Evolutionary conservation across 2,113 vertebrate genomes (phyloP).

Genomic region (Morone saxatilis): DNA sequence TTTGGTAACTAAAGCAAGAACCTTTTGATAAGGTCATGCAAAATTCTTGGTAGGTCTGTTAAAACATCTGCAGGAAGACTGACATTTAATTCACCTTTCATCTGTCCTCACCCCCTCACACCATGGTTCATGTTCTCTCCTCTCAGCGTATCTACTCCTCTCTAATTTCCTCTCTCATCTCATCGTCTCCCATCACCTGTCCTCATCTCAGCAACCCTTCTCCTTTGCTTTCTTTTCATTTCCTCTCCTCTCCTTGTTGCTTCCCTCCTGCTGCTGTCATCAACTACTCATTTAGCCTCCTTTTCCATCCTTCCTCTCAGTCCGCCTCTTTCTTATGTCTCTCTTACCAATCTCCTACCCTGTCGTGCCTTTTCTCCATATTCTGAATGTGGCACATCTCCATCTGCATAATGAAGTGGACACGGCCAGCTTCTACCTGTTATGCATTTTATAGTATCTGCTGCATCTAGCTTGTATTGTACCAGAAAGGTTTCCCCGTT

Average conservation of each 20-base stretch:
- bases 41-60: not conserved
- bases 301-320: not conserved
- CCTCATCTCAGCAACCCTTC: constrained; percentile 20
- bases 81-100: constrained; percentile 24
- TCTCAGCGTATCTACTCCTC: constrained; percentile 40
- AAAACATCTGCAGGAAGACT: not conserved
- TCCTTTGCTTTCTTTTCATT: constrained; percentile 21
- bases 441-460: too few relatives aligned
- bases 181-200: not conserved
- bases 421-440: not conserved
- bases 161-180: constrained; percentile 49
- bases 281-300: not conserved
- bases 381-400: not conserved
- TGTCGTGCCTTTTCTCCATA: not conserved
- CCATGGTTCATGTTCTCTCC: not conserved
- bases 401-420: not conserved
- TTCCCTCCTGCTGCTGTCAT: not conserved
- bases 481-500: not conserved
- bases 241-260: constrained; percentile 15
- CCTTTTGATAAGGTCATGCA: not conserved
- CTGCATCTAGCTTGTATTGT: not conserved
- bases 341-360: not conserved
- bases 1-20: not conserved
- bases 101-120: constrained; percentile 5
- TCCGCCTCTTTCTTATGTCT: not conserved